Evolutionary conservation across 2,797 vertebrate species (phyloP).

Genomic region (Lepus townsendii): DNA sequence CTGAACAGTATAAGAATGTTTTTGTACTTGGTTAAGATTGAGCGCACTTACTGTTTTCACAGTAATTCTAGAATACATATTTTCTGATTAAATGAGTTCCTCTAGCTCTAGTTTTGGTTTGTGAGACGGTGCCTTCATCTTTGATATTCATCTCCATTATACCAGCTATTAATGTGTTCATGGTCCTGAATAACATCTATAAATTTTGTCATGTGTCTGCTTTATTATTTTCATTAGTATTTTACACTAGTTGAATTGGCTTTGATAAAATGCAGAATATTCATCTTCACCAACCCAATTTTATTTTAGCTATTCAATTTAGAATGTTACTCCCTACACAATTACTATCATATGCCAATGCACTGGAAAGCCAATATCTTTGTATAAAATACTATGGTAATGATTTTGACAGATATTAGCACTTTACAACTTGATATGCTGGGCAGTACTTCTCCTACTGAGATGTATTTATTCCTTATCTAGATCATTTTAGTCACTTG

Average conservation of each 20-base stretch:
- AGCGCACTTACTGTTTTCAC: not conserved
- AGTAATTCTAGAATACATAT: not conserved
- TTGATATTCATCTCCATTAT: not conserved
- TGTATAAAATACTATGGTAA: conserved; percentile 6
- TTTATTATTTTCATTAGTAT: conserved; percentile 35
- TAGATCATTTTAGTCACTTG: conserved; percentile 18
- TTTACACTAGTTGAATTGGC: conserved; percentile 40
- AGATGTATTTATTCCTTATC: not conserved
- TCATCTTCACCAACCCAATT: not conserved
- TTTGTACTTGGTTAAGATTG: not conserved
- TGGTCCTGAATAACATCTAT: conserved; percentile 6
- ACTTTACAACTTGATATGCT: not conserved
- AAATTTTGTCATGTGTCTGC: conserved; percentile 21
- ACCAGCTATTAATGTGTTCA: not conserved
- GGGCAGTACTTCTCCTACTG: not conserved
- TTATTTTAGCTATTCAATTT: conserved; percentile 65
- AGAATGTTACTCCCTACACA: conserved; percentile 28
- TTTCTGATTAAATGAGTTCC: not conserved
- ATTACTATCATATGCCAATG: conserved; percentile 11
- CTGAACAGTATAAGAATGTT: not conserved
- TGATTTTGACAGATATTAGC: conserved; percentile 48
- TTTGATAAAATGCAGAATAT: conserved; percentile 56
- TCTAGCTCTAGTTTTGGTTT: not conserved
- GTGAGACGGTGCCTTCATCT: not conserved
- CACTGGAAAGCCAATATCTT: conserved; percentile 11